Evolutionary conservation across 1,140 invertebrate genomes (phyloP).

Genomic region (Diachasma alloeum): DNA sequence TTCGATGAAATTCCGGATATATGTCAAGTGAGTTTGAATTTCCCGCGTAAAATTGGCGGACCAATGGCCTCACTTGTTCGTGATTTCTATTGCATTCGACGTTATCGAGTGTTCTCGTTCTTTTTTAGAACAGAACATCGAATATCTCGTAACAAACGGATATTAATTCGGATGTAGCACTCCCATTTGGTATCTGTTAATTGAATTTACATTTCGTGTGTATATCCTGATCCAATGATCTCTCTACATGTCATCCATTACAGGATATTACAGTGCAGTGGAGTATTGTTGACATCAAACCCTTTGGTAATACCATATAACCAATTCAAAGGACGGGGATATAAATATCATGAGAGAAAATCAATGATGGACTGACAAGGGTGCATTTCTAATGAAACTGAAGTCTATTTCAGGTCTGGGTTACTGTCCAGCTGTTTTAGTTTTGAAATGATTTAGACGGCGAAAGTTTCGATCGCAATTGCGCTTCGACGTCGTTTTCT

Average conservation of each 20-base stretch:
- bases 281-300: neutral
- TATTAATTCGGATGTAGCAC: conserved; percentile 48
- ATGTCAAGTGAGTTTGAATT: neutral
- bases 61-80: neutral
- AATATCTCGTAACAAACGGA: conserved; percentile 47
- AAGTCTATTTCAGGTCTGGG: neutral
- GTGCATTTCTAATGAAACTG: neutral
- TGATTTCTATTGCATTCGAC: neutral
- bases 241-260: conserved; percentile 3
- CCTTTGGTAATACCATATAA: neutral
- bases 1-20: too few species aligned
- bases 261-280: neutral
- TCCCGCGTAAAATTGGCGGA: neutral
- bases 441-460: neutral
- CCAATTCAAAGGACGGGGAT: neutral
- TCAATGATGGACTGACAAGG: neutral
- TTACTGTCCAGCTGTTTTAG: neutral
- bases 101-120: neutral
- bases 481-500: neutral
- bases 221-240: neutral
- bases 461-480: neutral
- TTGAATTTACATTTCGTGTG: conserved; percentile 42
- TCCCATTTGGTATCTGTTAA: conserved; percentile 44
- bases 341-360: neutral
- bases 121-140: conserved; percentile 31